Evolutionary conservation across 1,140 invertebrate species (phyloP).

Genomic region (Macrotrachela quadricornifera): DNA sequence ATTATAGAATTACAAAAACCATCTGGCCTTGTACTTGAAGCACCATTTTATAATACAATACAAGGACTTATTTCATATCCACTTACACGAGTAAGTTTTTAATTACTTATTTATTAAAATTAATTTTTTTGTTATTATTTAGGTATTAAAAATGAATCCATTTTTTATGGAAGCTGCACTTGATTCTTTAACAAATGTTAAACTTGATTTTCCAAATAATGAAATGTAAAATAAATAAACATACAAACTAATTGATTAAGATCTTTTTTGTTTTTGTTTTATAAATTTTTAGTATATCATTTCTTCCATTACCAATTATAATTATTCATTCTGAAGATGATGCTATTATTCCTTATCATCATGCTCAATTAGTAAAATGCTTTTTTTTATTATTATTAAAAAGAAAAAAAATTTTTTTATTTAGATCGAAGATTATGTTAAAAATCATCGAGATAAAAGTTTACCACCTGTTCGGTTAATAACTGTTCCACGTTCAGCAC

Average conservation of each 20-base stretch:
- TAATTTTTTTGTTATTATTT: not conserved
- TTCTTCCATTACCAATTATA: slow-evolving; percentile 48
- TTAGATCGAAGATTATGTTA: no score
- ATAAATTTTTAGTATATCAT: slow-evolving; percentile 28
- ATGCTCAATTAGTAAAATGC: slow-evolving; percentile 40
- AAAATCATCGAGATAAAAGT: no score
- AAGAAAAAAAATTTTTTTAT: no score
- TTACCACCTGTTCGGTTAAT: no score
- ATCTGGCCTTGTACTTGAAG: slow-evolving; percentile 53
- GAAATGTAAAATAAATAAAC: no score
- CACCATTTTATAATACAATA: slow-evolving; percentile 62
- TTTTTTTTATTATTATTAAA: not conserved
- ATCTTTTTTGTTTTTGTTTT: no score
- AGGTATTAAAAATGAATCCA: slow-evolving; percentile 10
- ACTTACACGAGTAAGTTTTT: slow-evolving; percentile 39
- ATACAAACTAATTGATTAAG: no score
- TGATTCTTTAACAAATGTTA: slow-evolving; percentile 15
- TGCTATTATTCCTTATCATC: slow-evolving; percentile 48
- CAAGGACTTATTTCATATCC: slow-evolving; percentile 62
- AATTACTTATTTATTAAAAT: not conserved
- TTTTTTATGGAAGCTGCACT: slow-evolving; percentile 13
- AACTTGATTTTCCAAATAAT: slow-evolving; percentile 20
- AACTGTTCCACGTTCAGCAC: no score
- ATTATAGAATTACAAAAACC: slow-evolving; percentile 18
- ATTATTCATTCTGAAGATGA: slow-evolving; percentile 77